phyloP scores from a whole-genome alignment of 2,797 vertebrate species.

The Pipistrellus pipistrellus region DNA sequence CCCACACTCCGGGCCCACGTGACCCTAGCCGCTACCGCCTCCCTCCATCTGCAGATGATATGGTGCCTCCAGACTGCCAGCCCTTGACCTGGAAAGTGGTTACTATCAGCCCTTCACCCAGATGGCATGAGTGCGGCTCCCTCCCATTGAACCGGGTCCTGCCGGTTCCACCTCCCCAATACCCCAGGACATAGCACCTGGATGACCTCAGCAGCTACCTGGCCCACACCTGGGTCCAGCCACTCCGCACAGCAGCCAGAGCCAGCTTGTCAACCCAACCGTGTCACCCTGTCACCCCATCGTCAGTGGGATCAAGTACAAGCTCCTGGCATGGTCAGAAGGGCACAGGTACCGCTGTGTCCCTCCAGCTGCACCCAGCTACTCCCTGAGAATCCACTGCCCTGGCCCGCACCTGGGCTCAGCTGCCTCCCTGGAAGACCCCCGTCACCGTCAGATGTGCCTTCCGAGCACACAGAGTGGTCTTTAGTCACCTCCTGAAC shows the following conservation, averaged over 20 bases:
- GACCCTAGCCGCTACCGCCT: background rate
- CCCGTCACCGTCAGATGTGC: background rate
- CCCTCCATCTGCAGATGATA: rapidly evolving
- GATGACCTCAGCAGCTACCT: too few relatives aligned
- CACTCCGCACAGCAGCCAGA: background rate
- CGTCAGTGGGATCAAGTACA: rapidly evolving
- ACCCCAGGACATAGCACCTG: rapidly evolving
- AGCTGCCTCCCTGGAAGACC: background rate
- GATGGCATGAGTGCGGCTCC: background rate
- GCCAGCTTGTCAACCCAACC: background rate
- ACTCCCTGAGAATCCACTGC: too few relatives aligned
- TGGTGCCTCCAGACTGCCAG: rapidly evolving
- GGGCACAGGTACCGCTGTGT: background rate
- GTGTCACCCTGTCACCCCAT: rapidly evolving
- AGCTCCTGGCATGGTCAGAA: background rate
- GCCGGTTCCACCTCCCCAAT: background rate
- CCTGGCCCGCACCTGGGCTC: background rate
- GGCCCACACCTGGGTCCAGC: background rate
- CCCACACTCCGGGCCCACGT: background rate
- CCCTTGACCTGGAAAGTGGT: too few relatives aligned
- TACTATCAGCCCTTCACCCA: background rate
- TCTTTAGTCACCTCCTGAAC: background rate
- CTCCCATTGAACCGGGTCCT: background rate
- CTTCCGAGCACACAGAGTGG: background rate
- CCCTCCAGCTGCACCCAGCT: background rate